Evolutionary conservation across 2,113 vertebrate genomes (phyloP).

Genomic region (Catharus bicknelli): DNA sequence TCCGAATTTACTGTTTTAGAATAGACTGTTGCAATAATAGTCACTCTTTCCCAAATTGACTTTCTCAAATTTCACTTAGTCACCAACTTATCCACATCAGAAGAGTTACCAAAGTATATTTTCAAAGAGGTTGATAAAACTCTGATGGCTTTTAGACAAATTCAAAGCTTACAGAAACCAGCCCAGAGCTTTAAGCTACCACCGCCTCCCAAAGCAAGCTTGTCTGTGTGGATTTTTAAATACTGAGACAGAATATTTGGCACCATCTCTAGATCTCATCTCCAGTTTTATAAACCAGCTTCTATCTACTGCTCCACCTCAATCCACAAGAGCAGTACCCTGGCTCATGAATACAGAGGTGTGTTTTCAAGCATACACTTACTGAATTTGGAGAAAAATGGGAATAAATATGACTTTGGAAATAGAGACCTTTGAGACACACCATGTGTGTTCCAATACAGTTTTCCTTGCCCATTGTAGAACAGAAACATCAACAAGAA

Average conservation of each 20-base stretch:
- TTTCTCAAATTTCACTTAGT: neutral
- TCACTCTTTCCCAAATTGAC: neutral
- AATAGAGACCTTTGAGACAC: neutral
- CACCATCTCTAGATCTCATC: neutral
- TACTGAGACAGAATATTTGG: neutral
- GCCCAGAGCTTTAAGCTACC: neutral
- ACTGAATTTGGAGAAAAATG: neutral
- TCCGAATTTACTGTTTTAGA: neutral
- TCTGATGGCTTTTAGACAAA: neutral
- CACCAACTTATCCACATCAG: neutral
- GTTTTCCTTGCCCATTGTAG: neutral
- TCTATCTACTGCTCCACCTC: neutral
- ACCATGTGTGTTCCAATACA: neutral
- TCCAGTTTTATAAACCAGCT: neutral
- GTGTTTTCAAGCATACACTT: neutral
- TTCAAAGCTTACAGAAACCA: neutral
- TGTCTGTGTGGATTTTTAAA: neutral
- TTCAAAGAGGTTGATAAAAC: neutral
- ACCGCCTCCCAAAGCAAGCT: neutral
- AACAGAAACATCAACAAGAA: neutral
- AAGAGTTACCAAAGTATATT: neutral
- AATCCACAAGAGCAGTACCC: neutral
- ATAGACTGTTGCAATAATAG: neutral
- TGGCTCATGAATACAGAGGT: accelerated
- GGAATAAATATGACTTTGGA: neutral